These are phyloP conservation scores for Pelmatolapia mariae DNA, from an alignment of 2,113 vertebrate species.

Conservation along the genomic window DNA sequence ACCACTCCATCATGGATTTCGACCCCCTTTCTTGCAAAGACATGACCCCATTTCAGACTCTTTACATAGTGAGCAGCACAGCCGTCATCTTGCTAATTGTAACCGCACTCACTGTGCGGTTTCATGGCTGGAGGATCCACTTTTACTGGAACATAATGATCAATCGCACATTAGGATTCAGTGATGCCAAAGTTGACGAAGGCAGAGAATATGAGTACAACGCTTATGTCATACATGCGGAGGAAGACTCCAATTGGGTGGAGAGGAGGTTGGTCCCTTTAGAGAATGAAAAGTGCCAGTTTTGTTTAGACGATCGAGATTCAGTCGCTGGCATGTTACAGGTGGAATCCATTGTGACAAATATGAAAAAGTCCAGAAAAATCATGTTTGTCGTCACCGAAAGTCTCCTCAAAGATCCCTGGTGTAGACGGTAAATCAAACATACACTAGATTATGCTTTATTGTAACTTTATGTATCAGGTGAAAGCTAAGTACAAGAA, in stretches of 20 bases:
- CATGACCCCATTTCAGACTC: conserved; percentile 78
- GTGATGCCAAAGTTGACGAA: conserved; percentile 69
- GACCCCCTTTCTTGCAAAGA: conserved; percentile 87
- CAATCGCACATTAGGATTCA: conserved; percentile 82
- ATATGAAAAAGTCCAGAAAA: conserved; percentile 84
- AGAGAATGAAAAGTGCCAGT: conserved; percentile 72
- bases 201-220: conserved; percentile 74
- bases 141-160: conserved; percentile 87
- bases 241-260: conserved; percentile 80
- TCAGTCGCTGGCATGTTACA: conserved; percentile 74
- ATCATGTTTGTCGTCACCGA: conserved; percentile 88
- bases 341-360: conserved; percentile 79
- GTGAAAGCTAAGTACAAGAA: not conserved
- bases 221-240: conserved; percentile 84
- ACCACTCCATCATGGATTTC: conserved; percentile 75
- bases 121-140: conserved; percentile 89
- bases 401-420: conserved; percentile 81
- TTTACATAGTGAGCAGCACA: conserved; percentile 75
- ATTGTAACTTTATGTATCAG: not conserved
- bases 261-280: conserved; percentile 75
- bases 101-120: conserved; percentile 71
- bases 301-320: conserved; percentile 88
- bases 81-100: conserved; percentile 59
- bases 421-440: conserved; percentile 82
- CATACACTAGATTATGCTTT: not conserved